Conservation (phyloP, 2,888 invertebrate species). For the Cheilosia scutellata region DNA sequence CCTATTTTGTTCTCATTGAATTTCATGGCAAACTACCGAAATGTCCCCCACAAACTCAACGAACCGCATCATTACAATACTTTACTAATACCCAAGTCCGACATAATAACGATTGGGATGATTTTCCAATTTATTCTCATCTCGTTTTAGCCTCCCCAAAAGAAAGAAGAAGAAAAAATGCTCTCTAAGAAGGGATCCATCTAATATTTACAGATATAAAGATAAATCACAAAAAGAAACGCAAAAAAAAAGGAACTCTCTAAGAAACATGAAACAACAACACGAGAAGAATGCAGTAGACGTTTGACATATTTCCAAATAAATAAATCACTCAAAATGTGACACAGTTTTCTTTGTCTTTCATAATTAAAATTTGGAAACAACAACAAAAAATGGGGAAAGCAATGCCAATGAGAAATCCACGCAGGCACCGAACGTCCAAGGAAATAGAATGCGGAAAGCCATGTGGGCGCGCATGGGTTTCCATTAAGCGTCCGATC, state of each 20-base stretch:
- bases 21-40: conserved; percentile 20
- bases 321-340: conserved; percentile 84
- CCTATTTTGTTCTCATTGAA: background rate
- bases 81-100: conserved; percentile 45
- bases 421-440: conserved; percentile 27
- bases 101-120: conserved; percentile 49
- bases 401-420: conserved; percentile 25
- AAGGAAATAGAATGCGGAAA: conserved; percentile 40
- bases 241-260: conserved; percentile 18
- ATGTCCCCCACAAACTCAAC: conserved; percentile 18
- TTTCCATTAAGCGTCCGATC: conserved; percentile 38
- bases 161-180: too few species aligned
- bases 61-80: conserved; percentile 56
- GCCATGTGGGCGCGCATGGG: conserved; percentile 56
- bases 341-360: conserved; percentile 83
- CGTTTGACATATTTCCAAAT: conserved; percentile 84
- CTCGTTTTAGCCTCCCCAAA: conserved; percentile 27
- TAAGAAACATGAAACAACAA: conserved; percentile 59
- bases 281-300: conserved; percentile 76
- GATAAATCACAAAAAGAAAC: conserved; percentile 66
- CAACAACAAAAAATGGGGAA: conserved; percentile 56
- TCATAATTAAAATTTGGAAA: conserved; percentile 83
- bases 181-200: conserved; percentile 56
- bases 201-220: conserved; percentile 70
- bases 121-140: conserved; percentile 52